Evolutionary conservation across 1,140 invertebrate species (phyloP), one percentile per base, ranked within the genome.

Genomic region (Drosophila bifasciata): DNA sequence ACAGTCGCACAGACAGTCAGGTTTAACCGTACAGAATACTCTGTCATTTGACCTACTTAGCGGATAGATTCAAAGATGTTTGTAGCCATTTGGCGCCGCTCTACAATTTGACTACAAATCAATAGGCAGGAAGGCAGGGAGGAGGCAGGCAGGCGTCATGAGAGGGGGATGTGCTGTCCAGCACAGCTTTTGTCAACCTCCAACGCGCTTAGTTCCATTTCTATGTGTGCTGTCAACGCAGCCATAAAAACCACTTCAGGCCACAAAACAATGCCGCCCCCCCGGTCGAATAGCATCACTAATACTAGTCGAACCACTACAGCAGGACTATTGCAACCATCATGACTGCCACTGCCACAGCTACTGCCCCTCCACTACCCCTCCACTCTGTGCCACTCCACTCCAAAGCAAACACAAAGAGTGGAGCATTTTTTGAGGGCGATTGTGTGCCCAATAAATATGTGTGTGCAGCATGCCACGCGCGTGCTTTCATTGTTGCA

Each of bases 31-130:
- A 41, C 15, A 13, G 45, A 36, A 50, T 13, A 53, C 16, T 23
- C 41, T 9, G 6, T n/a, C 5, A 23, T 61, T 28, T 46, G 64
- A 73, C 69, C 69, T 63, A 73, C 58, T 73, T 72, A 62, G 51
- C 23, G 36, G 32, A 36, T 36, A 11, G 11, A 25, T 40, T 28
- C 50, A 49, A 43, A 61, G 61, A 67, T 52, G 39, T 58, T 70
- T 71, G 49, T 48, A 36, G 51, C 61, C 49, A 28, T 28, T 71
- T 56, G 70, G 70, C 70, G 68, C 58, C 69, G 36, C 59, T 56
- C 50, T 57, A 64, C 71, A 72, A 85, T 84, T 79, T 85, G 80
- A 76, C 79, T 83, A 68, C 80, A 79, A 79, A 84, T 84, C 79
- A 84, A 84, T 85, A 68, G 71, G 40, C n/a, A n/a, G n/a, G n/a